Percentiles rank a stretch among this genome's conserved stretches.
phyloP scores from a whole-genome alignment of 2,113 vertebrate species.

The Gopherus flavomarginatus region DNA sequence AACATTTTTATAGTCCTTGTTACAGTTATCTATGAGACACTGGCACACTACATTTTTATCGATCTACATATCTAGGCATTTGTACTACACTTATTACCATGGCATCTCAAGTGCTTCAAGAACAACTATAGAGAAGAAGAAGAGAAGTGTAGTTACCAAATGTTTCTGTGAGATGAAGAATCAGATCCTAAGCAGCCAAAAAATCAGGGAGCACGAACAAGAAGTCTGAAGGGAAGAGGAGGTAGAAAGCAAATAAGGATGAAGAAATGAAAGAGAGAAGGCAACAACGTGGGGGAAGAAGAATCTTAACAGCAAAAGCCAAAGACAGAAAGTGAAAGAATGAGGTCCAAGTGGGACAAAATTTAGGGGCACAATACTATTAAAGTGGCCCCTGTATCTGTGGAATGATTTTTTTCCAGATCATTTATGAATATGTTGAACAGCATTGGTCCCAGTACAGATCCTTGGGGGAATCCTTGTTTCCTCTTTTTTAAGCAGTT shows the following conservation, averaged over 20 bases:
- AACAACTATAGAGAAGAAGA: background rate
- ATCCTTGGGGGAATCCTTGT: background rate
- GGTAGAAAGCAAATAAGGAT: background rate
- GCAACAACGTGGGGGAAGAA: background rate
- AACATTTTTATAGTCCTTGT: too few relatives aligned
- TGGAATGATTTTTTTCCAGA: background rate
- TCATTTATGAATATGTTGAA: background rate
- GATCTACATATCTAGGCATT: background rate
- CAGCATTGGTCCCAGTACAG: background rate
- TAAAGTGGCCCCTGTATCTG: background rate
- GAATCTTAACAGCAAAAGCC: background rate
- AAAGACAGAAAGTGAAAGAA: background rate
- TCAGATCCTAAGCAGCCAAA: background rate
- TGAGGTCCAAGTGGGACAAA: background rate
- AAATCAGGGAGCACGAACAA: background rate
- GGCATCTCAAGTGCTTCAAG: background rate
- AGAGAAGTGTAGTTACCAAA: background rate
- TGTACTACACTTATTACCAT: background rate
- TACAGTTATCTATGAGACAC: too few relatives aligned
- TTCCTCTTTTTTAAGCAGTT: background rate
- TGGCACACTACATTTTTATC: background rate
- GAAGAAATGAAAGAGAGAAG: background rate
- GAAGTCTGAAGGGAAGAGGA: background rate
- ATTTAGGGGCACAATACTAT: background rate
- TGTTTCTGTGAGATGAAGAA: background rate